Conservation (phyloP, 2,113 vertebrate genomes). For the Spilogale gracilis region DNA sequence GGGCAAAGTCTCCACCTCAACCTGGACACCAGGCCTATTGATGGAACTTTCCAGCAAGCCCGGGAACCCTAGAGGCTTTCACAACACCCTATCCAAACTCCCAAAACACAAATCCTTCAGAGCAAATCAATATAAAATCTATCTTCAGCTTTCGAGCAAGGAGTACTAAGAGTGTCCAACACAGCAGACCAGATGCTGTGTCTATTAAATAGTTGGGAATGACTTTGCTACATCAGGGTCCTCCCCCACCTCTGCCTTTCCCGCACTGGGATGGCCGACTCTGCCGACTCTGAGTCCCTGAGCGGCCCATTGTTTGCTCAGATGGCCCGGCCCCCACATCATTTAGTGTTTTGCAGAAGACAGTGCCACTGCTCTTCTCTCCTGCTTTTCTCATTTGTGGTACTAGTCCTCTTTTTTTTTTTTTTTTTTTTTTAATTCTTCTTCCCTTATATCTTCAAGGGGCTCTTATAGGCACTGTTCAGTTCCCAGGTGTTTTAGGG, state of each 20-base stretch:
- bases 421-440: neutral
- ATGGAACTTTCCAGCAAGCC: neutral
- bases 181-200: neutral
- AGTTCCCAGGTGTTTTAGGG: neutral
- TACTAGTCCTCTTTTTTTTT: no score
- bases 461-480: neutral
- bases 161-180: neutral
- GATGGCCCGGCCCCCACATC: neutral
- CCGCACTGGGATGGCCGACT: rapidly evolving
- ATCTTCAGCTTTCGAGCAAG: neutral
- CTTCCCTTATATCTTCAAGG: neutral
- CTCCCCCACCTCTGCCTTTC: neutral
- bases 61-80: neutral
- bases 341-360: neutral
- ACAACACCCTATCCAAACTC: neutral
- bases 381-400: neutral
- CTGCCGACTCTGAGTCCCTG: neutral
- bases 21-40: neutral
- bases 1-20: neutral
- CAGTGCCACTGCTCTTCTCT: neutral
- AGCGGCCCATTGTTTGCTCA: neutral
- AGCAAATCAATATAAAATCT: neutral
- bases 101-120: neutral
- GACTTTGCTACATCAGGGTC: neutral
- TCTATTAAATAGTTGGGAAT: no score